Base-by-base conservation (phyloP, 2,888 invertebrate genomes). In the Seira sanloemensis region DNA sequence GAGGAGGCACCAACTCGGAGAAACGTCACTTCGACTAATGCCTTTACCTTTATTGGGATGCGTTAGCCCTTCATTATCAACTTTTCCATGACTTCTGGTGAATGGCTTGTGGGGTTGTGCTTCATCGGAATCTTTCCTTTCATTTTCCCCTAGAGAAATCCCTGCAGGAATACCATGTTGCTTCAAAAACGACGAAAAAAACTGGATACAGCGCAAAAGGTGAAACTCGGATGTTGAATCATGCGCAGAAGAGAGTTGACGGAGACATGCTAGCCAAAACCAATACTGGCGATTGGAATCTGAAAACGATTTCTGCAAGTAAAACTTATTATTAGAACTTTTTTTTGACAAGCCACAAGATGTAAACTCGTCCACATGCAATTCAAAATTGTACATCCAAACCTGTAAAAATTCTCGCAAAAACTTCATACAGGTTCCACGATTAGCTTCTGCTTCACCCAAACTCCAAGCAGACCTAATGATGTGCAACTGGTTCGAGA, bases 391-490 rank as follows among this genome's bases (percentile, higher is more conserved):
- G 37, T 37, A 37, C 5, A 58, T 58, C n/a, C 58, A 58, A 58
- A 88, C 88, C 85, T 87, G 66, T 0, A 88, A 24, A 62, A 86
- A 88, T 1, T 76, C 24, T n/a, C 78, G 69, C 9, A 89, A 54
- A 78, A 89, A 89, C 24, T 77, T 37, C 65, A 86, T 75, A 26
- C 87, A 87, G 5, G 78, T 37, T 46, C 80, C 84, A 27, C 85
- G 77, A 58, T 84, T 78, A 16, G 85, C 83, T 5, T 78, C 25
- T 0, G 5, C 62, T 67, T 87, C 88, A 62, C 85, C 68, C 2
- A 77, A 26, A n/a, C 77, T 65, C 86, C 87, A 85, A 0, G 80
- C 86, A 62, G 87, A 88, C 66, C 82, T 86, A 5, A 89, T 46
- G 9, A 88, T 74, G 1, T 71, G 27, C 1, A 84, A 21, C n/a